Conservation (phyloP, 2,113 vertebrate genomes). For the Saimiri boliviensis region DNA sequence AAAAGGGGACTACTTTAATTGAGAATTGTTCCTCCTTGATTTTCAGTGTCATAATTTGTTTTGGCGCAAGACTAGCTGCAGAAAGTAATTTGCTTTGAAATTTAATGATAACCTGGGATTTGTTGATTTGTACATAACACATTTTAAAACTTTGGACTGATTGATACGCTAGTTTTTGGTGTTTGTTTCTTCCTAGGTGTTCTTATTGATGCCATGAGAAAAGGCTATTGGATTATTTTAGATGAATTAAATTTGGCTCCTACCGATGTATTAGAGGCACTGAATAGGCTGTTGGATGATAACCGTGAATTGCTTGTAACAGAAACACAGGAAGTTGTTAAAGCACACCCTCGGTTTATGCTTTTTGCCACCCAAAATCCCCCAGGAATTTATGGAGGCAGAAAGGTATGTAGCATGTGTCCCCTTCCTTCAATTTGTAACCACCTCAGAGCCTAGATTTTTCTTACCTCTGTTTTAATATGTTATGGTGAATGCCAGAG, state of each 20-base stretch:
- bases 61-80: background rate
- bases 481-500: background rate
- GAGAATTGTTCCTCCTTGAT: background rate
- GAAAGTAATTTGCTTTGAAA: constrained; percentile 2
- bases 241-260: constrained; percentile 98
- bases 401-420: constrained; percentile 88
- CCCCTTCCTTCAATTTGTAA: background rate
- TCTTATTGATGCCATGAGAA: constrained; percentile 97
- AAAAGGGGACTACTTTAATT: background rate
- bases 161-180: constrained; percentile 12
- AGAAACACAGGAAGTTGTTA: constrained; percentile 97
- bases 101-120: background rate
- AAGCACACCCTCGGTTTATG: constrained; percentile 96
- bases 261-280: constrained; percentile 96
- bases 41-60: background rate
- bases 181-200: constrained; percentile 85
- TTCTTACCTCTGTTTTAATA: background rate
- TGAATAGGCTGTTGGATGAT: constrained; percentile 96
- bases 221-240: constrained; percentile 98
- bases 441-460: background rate
- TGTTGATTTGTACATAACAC: background rate
- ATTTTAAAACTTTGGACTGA: background rate
- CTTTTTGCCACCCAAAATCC: constrained; percentile 99
- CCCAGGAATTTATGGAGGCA: constrained; percentile 96
- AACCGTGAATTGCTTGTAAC: constrained; percentile 97